Evolutionary conservation across 1,140 invertebrate genomes (phyloP).

Genomic region (Cherax quadricarinatus): DNA sequence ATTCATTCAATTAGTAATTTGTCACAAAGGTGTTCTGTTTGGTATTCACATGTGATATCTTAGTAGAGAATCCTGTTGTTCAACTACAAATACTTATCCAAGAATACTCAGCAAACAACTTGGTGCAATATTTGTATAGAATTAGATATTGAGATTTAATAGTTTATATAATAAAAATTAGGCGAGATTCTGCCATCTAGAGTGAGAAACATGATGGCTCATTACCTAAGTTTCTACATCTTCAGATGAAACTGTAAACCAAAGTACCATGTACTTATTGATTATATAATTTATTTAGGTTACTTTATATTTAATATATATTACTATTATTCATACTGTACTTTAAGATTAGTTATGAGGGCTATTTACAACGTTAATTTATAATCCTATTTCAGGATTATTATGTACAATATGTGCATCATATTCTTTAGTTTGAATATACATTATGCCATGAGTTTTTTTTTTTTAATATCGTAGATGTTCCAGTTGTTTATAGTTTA

Average conservation of each 20-base stretch:
- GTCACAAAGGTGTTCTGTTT: conserved; percentile 26
- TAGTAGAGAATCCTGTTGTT: conserved; percentile 42
- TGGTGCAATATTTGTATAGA: conserved; percentile 56
- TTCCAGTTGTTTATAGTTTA: not conserved
- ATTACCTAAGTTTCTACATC: not conserved
- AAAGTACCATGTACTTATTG: conserved; percentile 20
- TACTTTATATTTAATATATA: conserved; percentile 20
- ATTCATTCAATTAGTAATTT: conserved; percentile 22
- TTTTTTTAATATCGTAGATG: not conserved
- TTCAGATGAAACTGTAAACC: conserved; percentile 3
- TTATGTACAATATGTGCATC: not conserved
- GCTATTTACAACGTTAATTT: not conserved
- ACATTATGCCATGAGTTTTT: not conserved
- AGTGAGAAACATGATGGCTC: conserved; percentile 19
- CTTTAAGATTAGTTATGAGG: not conserved
- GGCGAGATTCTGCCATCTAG: conserved; percentile 21
- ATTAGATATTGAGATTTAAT: conserved; percentile 48
- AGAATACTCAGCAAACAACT: conserved; percentile 47
- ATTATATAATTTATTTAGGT: conserved; percentile 19
- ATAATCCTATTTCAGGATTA: not conserved
- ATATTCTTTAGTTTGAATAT: not conserved
- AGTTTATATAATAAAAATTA: conserved; percentile 37
- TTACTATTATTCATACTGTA: not conserved
- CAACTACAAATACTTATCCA: conserved; percentile 49
- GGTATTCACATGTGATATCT: conserved; percentile 12